These are phyloP conservation scores for Eupeodes latifasciatus DNA, from an alignment of 2,888 invertebrate species.

Conservation along the genomic window DNA sequence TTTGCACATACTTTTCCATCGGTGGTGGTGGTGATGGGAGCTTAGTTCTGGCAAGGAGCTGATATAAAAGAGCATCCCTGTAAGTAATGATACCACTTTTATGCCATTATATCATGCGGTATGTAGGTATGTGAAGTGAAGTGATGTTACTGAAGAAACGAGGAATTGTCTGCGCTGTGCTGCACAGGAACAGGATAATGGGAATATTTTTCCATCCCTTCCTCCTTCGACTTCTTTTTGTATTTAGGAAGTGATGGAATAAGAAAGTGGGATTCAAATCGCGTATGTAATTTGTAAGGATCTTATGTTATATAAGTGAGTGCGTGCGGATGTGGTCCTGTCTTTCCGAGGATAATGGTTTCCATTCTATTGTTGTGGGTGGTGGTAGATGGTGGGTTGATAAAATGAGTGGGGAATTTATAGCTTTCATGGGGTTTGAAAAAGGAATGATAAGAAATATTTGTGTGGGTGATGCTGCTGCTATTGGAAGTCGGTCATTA, in stretches of 20 bases:
- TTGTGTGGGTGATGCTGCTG: constrained; percentile 2
- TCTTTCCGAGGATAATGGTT: constrained; percentile 40
- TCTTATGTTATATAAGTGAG: constrained; percentile 39
- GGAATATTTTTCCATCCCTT: constrained; percentile 45
- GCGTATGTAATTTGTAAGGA: constrained; percentile 66
- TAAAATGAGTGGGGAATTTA: too few relatives aligned
- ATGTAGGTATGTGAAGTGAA: constrained; percentile 4
- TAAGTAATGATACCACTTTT: constrained; percentile 65
- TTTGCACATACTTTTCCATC: constrained; percentile 70
- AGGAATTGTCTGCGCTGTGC: constrained; percentile 50
- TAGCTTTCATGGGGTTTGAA: not conserved
- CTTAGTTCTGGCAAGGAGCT: not conserved
- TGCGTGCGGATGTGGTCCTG: constrained; percentile 15
- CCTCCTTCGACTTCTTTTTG: not conserved
- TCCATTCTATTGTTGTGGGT: constrained; percentile 9
- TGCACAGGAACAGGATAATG: constrained; percentile 50
- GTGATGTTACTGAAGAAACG: constrained; percentile 12
- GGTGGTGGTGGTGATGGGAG: constrained; percentile 21
- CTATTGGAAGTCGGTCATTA: constrained; percentile 17
- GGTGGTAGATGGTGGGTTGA: not conserved
- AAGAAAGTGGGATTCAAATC: constrained; percentile 62
- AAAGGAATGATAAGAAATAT: not conserved
- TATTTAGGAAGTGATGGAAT: not conserved
- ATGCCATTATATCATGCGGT: constrained; percentile 31
- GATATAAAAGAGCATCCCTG: constrained; percentile 45